Base-by-base conservation (phyloP, 2,888 invertebrate genomes). In the Apotomis betuletana region DNA sequence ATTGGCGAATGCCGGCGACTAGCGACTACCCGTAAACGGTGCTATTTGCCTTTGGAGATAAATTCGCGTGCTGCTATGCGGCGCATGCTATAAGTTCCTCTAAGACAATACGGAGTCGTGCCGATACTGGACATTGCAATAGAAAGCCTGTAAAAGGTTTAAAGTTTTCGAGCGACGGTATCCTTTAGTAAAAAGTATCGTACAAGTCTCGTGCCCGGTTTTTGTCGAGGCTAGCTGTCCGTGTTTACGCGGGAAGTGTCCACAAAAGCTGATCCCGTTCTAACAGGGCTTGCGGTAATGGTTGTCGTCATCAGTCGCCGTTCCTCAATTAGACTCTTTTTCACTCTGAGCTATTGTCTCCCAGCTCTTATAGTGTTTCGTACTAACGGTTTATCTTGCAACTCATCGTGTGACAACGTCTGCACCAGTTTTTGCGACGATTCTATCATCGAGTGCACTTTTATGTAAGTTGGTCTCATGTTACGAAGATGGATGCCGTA, bases 201-300 rank as follows among this genome's bases (percentile, higher is more conserved):
- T 83, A 84, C 80, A 80, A 80, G 81, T 73, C 78, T 79, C 76
- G 59, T 74, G 71, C 79, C 80, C 78, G 74, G 79, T 86, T 87
- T 86, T 86, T 84, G 79, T 79, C 74, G 67, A 75, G 77, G 77
- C 78, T 83, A 83, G 80, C 83, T 80, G 83, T 79, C 82, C 80
- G 76, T 78, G 84, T 82, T 81, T 79, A 68, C 55, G 69, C 64
- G 63, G 81, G 80, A 84, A 83, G 77, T 81, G 79, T 78, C 81
- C 83, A 87, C 86, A 87, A 87, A 87, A 82, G 82, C 79, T 79
- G 77, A 80, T 90, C 86, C 90, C 91, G 91, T 90, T 90, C 82
- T 83, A 83, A 84, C 80, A 83, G 83, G 81, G 80, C 82, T 89
- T 87, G 86, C 87, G 87, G 87, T 89, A 87, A 88, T 86, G 85